Evolutionary conservation across 2,888 invertebrate genomes (phyloP), one percentile per base, ranked within the genome.

Genomic region (Drosophila meridionalis): DNA sequence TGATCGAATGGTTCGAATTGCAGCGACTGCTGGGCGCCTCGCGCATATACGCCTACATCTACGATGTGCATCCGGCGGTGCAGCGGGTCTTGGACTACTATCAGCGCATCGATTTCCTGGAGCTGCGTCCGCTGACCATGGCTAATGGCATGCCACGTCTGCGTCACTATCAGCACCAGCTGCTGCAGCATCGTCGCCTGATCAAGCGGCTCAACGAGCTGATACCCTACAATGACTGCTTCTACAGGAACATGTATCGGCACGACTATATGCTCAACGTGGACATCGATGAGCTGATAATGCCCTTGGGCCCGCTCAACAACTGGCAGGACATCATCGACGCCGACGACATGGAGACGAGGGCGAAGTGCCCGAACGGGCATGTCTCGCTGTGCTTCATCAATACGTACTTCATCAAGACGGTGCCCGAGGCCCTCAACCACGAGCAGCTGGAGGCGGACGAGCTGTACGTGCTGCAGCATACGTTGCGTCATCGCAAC

Each of bases 221-320:
- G 76, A 97, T 98, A 85, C 97, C 98, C 14, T 98, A 98, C 94
- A 98, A 98, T 93, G 98, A 98, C 92, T 98, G 98, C 92, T 94
- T 98, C 73, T 98, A 98, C 93, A 96, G 97, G 90, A 96, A 98
- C 92, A 95, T 98, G 94, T 96, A 97, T 92, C 95, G 95, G 78
- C 98, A 98, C 93, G 95, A 96, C 78, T 97, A 96, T 94, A 95
- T 98, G 58, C 96, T 97, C 12, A 94, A 98, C 69, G 94, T 98
- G 66, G 98, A 98, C 92, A 96, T 97, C 73, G 98, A 98, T 93
- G 98, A 98, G 93, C 96, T 98, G 64, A 97, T 98, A 79, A 97
- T 98, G 95, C 98, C 98, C 0, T 14, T 65, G 58, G 74, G 76
- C 6, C 40, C 63, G 0, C 36, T 67, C 2, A 75, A 69, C 52